A percentile compares a stretch with the other conserved stretches of the same genome.
These are phyloP conservation scores for Trilocha varians DNA, from an alignment of 2,888 invertebrate species.

Conservation along the genomic window DNA sequence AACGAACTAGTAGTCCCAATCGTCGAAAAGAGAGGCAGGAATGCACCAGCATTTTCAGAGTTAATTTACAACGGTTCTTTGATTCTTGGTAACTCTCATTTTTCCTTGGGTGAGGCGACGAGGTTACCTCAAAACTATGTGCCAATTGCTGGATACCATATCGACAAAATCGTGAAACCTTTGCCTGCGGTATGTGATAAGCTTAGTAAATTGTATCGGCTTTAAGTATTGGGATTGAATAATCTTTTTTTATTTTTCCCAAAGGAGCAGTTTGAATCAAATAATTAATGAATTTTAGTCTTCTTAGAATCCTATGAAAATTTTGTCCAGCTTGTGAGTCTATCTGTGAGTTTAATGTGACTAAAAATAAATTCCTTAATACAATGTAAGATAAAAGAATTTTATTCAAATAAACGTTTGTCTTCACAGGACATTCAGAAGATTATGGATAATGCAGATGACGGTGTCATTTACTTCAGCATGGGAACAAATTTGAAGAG, in stretches of 20 bases:
- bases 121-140: slow-evolving; percentile 31
- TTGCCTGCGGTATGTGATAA: slow-evolving; percentile 40
- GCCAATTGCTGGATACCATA: slow-evolving; percentile 34
- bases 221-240: too few relatives aligned
- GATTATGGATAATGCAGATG: slow-evolving; percentile 29
- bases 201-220: too few relatives aligned
- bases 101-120: slow-evolving; percentile 22
- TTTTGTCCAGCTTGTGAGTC: too few relatives aligned
- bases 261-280: too few relatives aligned
- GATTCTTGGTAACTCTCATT: slow-evolving; percentile 30
- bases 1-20: slow-evolving; percentile 19
- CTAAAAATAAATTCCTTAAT: too few relatives aligned
- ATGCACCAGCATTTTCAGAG: slow-evolving; percentile 20
- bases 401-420: too few relatives aligned
- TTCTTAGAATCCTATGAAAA: too few relatives aligned
- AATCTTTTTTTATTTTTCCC: too few relatives aligned
- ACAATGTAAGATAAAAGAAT: too few relatives aligned
- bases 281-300: too few relatives aligned
- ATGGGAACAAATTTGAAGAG: slow-evolving; percentile 42
- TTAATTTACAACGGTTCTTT: slow-evolving; percentile 29
- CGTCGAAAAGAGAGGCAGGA: slow-evolving; percentile 18
- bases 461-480: slow-evolving; percentile 46
- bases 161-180: slow-evolving; percentile 23
- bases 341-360: too few relatives aligned
- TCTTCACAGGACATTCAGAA: slow-evolving; percentile 29